These are phyloP conservation scores for Copidosoma floridanum DNA, from an alignment of 1,140 invertebrate species.

Conservation along the genomic window DNA sequence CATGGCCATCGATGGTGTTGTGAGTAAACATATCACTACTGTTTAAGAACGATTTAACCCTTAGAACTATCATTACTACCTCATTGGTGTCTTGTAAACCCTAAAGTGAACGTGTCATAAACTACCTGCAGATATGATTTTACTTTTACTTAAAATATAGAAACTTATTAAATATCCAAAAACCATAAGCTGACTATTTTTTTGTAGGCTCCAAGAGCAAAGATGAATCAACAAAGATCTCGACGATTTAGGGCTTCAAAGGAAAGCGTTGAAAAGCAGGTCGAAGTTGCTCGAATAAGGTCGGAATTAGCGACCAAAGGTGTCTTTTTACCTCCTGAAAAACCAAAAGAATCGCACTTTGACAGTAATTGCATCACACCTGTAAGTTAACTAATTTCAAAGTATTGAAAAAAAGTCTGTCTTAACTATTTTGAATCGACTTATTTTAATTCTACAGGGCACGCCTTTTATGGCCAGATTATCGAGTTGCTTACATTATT, in stretches of 20 bases:
- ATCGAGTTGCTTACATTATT: constrained; percentile 93
- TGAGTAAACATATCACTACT: constrained; percentile 62
- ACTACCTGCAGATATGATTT: too few relatives aligned
- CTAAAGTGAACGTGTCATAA: too few relatives aligned
- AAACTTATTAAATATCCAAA: too few relatives aligned
- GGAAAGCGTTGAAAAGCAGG: constrained; percentile 87
- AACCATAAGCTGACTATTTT: not conserved
- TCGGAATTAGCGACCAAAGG: constrained; percentile 76
- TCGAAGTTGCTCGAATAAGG: constrained; percentile 78
- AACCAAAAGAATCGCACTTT: constrained; percentile 90
- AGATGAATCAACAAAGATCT: constrained; percentile 99
- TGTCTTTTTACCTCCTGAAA: constrained; percentile 80
- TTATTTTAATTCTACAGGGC: constrained; percentile 60
- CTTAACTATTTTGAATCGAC: too few relatives aligned
- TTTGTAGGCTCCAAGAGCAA: constrained; percentile 85
- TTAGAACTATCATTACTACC: too few relatives aligned
- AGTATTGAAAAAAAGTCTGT: too few relatives aligned
- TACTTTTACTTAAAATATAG: too few relatives aligned
- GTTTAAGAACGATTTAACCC: too few relatives aligned
- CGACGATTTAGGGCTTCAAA: constrained; percentile 95
- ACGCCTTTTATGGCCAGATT: constrained; percentile 97
- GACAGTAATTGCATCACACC: constrained; percentile 99
- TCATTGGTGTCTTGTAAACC: too few relatives aligned
- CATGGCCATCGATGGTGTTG: constrained; percentile 99
- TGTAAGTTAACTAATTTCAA: too few relatives aligned